Evolutionary conservation across 2,113 vertebrate species (phyloP).

Genomic region (Megaceryle torquata): DNA sequence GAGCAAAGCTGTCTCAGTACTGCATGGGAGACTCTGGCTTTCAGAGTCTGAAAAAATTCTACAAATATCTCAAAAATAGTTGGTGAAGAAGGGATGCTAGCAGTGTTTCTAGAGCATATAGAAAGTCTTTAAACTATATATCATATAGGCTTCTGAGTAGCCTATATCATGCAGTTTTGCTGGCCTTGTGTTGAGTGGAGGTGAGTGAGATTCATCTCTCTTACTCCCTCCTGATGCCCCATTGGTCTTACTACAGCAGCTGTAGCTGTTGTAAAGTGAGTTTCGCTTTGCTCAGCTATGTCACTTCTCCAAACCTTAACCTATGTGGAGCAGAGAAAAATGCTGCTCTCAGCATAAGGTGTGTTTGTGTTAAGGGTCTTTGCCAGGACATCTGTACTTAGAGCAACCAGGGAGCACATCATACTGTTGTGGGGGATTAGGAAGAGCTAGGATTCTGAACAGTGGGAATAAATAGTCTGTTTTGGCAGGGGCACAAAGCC

Average conservation of each 20-base stretch:
- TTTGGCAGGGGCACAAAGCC: neutral
- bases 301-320: neutral
- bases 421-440: neutral
- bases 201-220: neutral
- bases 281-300: accelerated
- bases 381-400: neutral
- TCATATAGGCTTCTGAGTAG: neutral
- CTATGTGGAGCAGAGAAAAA: neutral
- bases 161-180: neutral
- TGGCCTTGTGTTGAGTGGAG: neutral
- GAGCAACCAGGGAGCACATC: neutral
- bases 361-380: neutral
- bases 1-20: neutral
- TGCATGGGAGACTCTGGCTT: neutral
- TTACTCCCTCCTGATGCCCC: accelerated
- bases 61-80: neutral
- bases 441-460: neutral
- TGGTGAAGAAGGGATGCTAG: neutral
- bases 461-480: neutral
- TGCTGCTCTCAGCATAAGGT: neutral
- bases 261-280: neutral
- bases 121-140: neutral
- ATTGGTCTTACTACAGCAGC: accelerated
- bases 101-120: neutral
- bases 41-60: neutral